Evolutionary conservation across 2,888 invertebrate genomes (phyloP).

Genomic region (Ariolimax columbianus): DNA sequence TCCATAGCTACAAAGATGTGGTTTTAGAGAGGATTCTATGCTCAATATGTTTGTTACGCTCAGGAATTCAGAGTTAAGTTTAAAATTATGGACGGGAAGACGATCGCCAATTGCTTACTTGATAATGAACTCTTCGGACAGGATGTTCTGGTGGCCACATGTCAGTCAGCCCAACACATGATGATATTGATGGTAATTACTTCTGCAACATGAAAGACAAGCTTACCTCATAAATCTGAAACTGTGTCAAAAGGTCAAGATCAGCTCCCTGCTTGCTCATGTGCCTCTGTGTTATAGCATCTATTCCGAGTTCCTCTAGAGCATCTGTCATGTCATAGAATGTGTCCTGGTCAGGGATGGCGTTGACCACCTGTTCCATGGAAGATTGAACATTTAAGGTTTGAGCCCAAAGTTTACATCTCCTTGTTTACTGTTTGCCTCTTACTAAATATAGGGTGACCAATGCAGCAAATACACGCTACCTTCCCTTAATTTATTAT

Average conservation of each 20-base stretch:
- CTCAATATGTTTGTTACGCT: too few relatives aligned
- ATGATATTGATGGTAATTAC: not conserved
- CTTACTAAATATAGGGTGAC: too few relatives aligned
- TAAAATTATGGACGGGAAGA: too few relatives aligned
- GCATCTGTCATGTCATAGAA: conserved; percentile 98
- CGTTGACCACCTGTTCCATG: conserved; percentile 86
- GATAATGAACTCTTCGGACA: not conserved
- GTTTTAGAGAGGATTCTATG: too few relatives aligned
- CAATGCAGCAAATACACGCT: too few relatives aligned
- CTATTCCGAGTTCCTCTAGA: conserved; percentile 88
- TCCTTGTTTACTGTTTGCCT: too few relatives aligned
- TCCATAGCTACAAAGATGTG: too few relatives aligned
- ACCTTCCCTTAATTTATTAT: too few relatives aligned
- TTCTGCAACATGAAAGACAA: not conserved
- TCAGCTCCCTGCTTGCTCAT: conserved; percentile 90
- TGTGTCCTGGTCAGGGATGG: conserved; percentile 94
- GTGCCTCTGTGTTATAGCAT: conserved; percentile 76
- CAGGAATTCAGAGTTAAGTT: too few relatives aligned
- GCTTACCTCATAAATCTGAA: conserved; percentile 91
- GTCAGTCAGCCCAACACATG: not conserved
- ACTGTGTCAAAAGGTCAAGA: conserved; percentile 93
- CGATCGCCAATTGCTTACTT: not conserved
- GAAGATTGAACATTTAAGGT: not conserved
- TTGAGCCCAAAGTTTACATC: not conserved
- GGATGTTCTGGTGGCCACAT: not conserved